A percentile compares a stretch with the other conserved stretches of the same genome.
phyloP scores from a whole-genome alignment of 2,113 vertebrate species.

The Lethenteron camtschaticum region DNA sequence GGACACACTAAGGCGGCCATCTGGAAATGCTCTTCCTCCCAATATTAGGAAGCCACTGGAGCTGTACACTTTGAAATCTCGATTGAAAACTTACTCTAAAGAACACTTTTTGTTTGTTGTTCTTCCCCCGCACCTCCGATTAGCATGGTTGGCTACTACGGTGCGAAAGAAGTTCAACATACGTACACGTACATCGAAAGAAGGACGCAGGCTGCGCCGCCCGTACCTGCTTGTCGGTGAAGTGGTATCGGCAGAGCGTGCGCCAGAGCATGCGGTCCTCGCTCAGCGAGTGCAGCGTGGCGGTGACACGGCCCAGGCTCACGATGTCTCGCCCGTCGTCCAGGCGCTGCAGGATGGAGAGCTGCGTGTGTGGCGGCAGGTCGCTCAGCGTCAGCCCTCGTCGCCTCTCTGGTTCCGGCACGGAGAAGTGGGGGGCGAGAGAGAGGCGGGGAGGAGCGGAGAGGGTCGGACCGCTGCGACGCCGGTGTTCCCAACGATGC shows the following conservation, averaged over 20 bases:
- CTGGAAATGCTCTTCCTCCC: no score
- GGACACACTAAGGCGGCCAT: no score
- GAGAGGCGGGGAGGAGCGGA: background rate
- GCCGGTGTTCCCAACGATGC: no score
- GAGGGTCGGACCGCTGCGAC: background rate
- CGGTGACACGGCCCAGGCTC: background rate
- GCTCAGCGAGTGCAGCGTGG: constrained; percentile 4
- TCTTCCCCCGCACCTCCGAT: no score
- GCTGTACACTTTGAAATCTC: no score
- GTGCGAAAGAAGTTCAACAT: no score
- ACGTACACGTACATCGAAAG: no score
- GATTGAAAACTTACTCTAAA: no score
- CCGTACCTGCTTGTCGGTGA: background rate
- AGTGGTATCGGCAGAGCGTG: constrained; percentile 3
- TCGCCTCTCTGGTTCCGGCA: constrained; percentile 3
- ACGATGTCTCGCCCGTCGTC: constrained; percentile 3
- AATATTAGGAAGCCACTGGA: no score
- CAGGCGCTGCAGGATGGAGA: constrained; percentile 1
- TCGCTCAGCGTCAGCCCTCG: constrained; percentile 5
- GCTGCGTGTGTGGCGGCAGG: background rate
- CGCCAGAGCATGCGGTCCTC: background rate
- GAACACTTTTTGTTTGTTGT: no score
- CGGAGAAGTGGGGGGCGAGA: background rate
- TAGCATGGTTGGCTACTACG: no score
- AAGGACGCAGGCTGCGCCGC: background rate